These are phyloP conservation scores for Calypte anna DNA, from an alignment of 2,113 vertebrate genomes.

Conservation along the genomic window DNA sequence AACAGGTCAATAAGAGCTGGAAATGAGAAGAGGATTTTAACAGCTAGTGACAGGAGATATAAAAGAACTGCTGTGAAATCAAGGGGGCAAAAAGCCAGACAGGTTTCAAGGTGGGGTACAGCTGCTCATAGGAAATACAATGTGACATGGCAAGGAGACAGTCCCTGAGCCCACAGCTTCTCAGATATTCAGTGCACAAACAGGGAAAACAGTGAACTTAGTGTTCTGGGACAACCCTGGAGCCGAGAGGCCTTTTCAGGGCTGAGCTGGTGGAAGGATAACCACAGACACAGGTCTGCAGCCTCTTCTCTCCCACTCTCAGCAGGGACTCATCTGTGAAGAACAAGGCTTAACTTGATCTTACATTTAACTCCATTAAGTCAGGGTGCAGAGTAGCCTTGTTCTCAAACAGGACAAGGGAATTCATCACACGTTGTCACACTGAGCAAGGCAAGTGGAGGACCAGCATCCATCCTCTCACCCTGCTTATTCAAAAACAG, in stretches of 20 bases:
- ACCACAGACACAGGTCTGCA: not conserved
- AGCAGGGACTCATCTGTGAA: not conserved
- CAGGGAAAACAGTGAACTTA: not conserved
- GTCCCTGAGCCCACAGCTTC: not conserved
- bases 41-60: not conserved
- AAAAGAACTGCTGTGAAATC: not conserved
- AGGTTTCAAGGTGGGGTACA: not conserved
- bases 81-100: not conserved
- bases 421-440: fast-evolving
- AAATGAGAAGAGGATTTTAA: not conserved
- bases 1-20: not conserved
- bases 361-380: not conserved
- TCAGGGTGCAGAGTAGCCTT: not conserved
- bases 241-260: not conserved
- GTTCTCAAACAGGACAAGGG: not conserved
- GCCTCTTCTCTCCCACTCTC: not conserved
- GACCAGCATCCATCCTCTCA: not conserved
- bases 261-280: not conserved
- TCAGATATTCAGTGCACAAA: not conserved
- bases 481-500: not conserved
- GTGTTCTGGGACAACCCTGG: not conserved
- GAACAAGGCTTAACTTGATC: not conserved
- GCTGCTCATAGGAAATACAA: fast-evolving
- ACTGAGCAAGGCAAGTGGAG: not conserved
- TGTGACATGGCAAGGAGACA: fast-evolving